A percentile compares a stretch with the other conserved stretches of the same genome.
phyloP scores from a whole-genome alignment of 30 jellyfish, hydroid and myxozoan species.

The Clytia hemisphaerica region DNA sequence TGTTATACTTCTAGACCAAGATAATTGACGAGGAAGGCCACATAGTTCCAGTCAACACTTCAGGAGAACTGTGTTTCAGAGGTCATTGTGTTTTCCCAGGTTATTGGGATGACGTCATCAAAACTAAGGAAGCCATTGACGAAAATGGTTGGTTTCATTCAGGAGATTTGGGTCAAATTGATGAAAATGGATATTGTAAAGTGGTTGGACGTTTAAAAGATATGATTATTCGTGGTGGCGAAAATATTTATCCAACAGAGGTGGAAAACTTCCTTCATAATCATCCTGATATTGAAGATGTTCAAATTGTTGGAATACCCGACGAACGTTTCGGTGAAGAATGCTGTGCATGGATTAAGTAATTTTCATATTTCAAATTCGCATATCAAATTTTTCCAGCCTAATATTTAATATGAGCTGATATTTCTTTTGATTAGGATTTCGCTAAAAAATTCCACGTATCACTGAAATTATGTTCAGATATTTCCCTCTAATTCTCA shows the following conservation, averaged over 20 bases:
- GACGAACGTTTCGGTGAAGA: conserved; percentile 91
- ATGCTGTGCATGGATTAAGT: conserved; percentile 83
- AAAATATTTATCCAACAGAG: conserved; percentile 81
- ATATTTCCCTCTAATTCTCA: too few relatives aligned
- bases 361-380: too few relatives aligned
- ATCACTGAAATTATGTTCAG: too few relatives aligned
- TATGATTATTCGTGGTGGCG: conserved; percentile 95
- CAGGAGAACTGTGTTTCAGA: conserved; percentile 88
- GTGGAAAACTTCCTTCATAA: conserved; percentile 67
- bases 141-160: conserved; percentile 79
- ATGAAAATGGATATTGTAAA: conserved; percentile 73
- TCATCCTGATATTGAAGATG: conserved; percentile 84
- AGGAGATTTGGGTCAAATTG: conserved; percentile 75
- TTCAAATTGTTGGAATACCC: conserved; percentile 81
- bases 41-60: conserved; percentile 72
- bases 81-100: conserved; percentile 79
- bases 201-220: conserved; percentile 85
- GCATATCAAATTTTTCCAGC: too few relatives aligned
- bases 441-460: too few relatives aligned
- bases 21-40: conserved; percentile 45
- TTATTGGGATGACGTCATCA: conserved; percentile 76
- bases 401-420: too few relatives aligned
- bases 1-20: conserved; percentile 60
- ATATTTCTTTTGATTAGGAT: too few relatives aligned
- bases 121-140: conserved; percentile 81